Conservation (phyloP, 1,140 invertebrate species). For the Formica selysi region DNA sequence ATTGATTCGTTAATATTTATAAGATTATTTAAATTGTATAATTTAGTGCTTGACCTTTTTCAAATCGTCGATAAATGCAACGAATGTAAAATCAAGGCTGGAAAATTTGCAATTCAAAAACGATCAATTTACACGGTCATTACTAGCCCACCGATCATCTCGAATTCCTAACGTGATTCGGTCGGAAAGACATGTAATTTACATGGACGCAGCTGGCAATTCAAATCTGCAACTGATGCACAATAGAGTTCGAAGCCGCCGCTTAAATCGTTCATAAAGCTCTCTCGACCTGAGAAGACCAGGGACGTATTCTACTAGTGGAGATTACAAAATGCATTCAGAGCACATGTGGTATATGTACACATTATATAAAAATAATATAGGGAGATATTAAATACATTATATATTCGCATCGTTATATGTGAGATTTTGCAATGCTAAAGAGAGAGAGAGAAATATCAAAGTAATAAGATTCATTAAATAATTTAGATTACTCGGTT, state of each 20-base stretch:
- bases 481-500: background rate
- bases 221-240: conserved; percentile 75
- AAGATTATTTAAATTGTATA: background rate
- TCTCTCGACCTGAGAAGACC: conserved; percentile 14
- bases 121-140: conserved; percentile 34
- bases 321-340: conserved; percentile 30
- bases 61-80: background rate
- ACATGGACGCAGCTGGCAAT: conserved; percentile 68
- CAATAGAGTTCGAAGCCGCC: conserved; percentile 68
- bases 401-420: background rate
- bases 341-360: background rate
- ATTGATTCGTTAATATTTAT: background rate
- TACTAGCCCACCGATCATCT: conserved; percentile 31
- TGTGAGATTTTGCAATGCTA: background rate
- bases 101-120: conserved; percentile 29
- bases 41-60: background rate
- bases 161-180: conserved; percentile 34
- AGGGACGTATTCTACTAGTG: background rate
- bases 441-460: background rate
- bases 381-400: background rate
- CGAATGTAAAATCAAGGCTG: background rate
- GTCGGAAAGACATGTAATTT: conserved; percentile 63
- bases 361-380: background rate
- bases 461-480: background rate
- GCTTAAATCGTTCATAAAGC: conserved; percentile 71